These are phyloP conservation scores for Drosophila tsacasi DNA, from an alignment of 1,140 invertebrate species.

Conservation along the genomic window DNA sequence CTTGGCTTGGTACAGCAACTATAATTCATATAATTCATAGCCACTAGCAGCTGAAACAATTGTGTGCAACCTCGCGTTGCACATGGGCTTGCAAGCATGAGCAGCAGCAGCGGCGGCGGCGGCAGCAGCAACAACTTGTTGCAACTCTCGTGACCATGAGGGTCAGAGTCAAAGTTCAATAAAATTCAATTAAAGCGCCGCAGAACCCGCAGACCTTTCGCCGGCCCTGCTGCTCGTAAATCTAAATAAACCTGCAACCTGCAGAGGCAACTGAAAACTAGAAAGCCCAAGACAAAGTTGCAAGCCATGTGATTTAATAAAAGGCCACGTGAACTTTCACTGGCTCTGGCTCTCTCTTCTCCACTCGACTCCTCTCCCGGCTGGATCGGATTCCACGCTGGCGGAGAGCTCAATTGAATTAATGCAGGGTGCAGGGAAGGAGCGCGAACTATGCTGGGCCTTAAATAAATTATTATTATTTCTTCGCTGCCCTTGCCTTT, in stretches of 20 bases:
- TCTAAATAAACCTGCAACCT: constrained; percentile 61
- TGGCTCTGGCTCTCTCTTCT: neutral
- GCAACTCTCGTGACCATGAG: constrained; percentile 71
- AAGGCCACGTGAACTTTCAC: constrained; percentile 73
- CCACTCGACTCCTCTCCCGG: neutral
- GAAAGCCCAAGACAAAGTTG: constrained; percentile 45
- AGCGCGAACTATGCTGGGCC: constrained; percentile 41
- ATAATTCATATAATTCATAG: constrained; percentile 62
- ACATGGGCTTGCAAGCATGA: constrained; percentile 27
- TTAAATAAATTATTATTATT: constrained; percentile 63
- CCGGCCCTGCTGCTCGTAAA: constrained; percentile 60
- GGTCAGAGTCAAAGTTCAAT: constrained; percentile 83
- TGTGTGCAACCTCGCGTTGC: constrained; percentile 47
- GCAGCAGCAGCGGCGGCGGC: neutral
- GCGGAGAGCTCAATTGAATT: constrained; percentile 62
- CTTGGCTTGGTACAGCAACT: constrained; percentile 23
- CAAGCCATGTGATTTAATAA: constrained; percentile 72
- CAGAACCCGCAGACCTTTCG: constrained; percentile 74
- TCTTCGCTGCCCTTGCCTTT: constrained; percentile 18
- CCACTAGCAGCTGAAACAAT: constrained; percentile 39
- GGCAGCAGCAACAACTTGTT: constrained; percentile 58
- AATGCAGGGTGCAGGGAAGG: constrained; percentile 17
- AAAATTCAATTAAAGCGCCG: constrained; percentile 78
- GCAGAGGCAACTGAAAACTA: constrained; percentile 26
- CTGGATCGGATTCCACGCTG: constrained; percentile 25